Base-by-base conservation (phyloP, 2,113 vertebrate species). In the Colossoma macropomum region DNA sequence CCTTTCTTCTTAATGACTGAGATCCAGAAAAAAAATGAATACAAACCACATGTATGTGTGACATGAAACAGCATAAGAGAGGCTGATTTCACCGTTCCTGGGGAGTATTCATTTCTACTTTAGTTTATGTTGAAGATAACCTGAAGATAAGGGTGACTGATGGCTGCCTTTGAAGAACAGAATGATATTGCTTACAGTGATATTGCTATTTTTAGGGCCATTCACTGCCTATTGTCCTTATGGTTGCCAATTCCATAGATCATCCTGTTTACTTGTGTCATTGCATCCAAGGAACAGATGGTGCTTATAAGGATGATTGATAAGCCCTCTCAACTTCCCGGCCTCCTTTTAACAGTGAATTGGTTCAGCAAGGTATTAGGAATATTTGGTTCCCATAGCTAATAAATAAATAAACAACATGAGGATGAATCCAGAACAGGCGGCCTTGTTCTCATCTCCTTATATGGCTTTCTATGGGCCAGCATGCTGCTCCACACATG, bases 191-290 rank as follows among this genome's bases (percentile, higher is more conserved):
- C 77, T 83, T 27, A 59, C 70, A 72, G 41, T 69, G 56, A 75
- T 56, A 30, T 70, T 79, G 52, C 72, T 83, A 80, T 83, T 80
- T 83, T 80, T 72, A 60, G 70, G 15, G 54, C 5, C 72, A 79
- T 79, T 72, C 34, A 72, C 72, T 48, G 77, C 45, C 12, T 73
- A 75, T 79, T 83, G 60, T 86, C 77, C 69, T 86, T 80, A 77
- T 52, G 28, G 16, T 52, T 72, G 69, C 82, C 82, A 63, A 48
- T 84, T 83, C 69, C 81, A 86, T 82, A 86, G 65, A 86, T 86
- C 81, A 86, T 86, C 81, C 74, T 86, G 79, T 86, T 86, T 85
- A 85, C 50, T 79, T 63, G 79, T 86, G 62, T 82, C 79, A 77
- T 50, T 77, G 77, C 62, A 82, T 84, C 71, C 52, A 30, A 78